These are phyloP conservation scores for Epinotia bilunana DNA, from an alignment of 2,888 invertebrate species.

Conservation along the genomic window DNA sequence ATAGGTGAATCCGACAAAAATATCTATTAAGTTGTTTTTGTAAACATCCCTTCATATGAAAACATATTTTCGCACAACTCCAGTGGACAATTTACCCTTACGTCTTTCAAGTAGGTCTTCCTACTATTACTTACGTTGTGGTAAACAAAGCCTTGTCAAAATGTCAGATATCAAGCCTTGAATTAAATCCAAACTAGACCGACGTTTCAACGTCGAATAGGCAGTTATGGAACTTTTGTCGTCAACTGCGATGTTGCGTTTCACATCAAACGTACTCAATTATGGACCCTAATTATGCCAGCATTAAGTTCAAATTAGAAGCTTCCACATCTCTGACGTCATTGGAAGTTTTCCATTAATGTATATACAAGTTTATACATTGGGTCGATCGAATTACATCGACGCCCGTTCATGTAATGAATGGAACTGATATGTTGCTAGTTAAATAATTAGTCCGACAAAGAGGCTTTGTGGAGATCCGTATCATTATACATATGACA, in stretches of 20 bases:
- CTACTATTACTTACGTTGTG: no score
- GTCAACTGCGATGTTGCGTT: neutral
- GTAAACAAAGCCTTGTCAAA: neutral
- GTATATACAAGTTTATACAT: neutral
- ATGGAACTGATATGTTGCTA: neutral
- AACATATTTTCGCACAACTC: no score
- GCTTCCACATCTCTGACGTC: slow-evolving; percentile 2
- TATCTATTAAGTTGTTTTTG: no score
- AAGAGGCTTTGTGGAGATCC: neutral
- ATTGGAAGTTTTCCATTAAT: slow-evolving; percentile 4
- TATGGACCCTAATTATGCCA: neutral
- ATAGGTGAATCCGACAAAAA: no score
- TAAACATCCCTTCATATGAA: no score
- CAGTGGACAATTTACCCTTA: no score
- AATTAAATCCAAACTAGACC: neutral
- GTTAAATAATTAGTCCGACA: neutral
- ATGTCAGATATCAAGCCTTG: neutral
- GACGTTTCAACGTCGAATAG: neutral
- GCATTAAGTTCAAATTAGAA: neutral
- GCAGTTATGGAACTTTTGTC: slow-evolving; percentile 10
- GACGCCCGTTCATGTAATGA: neutral
- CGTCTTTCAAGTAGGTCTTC: no score
- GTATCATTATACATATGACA: neutral
- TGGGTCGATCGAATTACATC: neutral
- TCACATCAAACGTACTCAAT: neutral